Conservation (phyloP, 2,113 vertebrate species). For the Leptodactylus fuscus region DNA sequence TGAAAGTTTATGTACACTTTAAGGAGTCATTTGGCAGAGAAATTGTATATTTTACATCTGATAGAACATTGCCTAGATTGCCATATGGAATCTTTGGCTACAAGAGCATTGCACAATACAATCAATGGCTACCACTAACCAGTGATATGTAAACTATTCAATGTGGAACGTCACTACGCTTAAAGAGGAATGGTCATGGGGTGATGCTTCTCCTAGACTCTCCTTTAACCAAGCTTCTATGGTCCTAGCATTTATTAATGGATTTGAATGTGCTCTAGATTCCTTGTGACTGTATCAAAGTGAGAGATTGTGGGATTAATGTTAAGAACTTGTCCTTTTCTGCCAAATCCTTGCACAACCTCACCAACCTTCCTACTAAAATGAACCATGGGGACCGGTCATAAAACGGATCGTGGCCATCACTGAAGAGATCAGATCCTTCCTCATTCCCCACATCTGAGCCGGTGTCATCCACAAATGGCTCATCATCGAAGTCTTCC, state of each 20-base stretch:
- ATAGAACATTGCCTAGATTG: not conserved
- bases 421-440: slow-evolving; percentile 97
- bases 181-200: not conserved
- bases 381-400: slow-evolving; percentile 99
- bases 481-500: slow-evolving; percentile 96
- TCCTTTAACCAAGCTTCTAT: too few species aligned
- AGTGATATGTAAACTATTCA: not conserved
- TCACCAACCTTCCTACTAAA: slow-evolving; percentile 99
- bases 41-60: not conserved
- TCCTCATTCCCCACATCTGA: slow-evolving; percentile 97
- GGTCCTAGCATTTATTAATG: not conserved
- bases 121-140: not conserved
- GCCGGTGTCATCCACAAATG: slow-evolving; percentile 97
- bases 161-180: not conserved
- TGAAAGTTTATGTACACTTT: not conserved
- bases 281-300: not conserved
- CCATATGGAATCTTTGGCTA: too few species aligned
- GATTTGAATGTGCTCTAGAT: too few species aligned
- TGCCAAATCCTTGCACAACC: slow-evolving; percentile 71
- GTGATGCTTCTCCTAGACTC: too few species aligned
- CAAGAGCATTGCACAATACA: too few species aligned
- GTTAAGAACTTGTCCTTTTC: slow-evolving; percentile 80
- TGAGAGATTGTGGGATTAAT: not conserved
- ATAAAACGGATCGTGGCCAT: slow-evolving; percentile 98
- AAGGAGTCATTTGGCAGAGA: not conserved